Percentiles rank a stretch among this genome's conserved stretches.
phyloP scores from a whole-genome alignment of 2,888 invertebrate species.

The Eristalinus sepulchralis region DNA sequence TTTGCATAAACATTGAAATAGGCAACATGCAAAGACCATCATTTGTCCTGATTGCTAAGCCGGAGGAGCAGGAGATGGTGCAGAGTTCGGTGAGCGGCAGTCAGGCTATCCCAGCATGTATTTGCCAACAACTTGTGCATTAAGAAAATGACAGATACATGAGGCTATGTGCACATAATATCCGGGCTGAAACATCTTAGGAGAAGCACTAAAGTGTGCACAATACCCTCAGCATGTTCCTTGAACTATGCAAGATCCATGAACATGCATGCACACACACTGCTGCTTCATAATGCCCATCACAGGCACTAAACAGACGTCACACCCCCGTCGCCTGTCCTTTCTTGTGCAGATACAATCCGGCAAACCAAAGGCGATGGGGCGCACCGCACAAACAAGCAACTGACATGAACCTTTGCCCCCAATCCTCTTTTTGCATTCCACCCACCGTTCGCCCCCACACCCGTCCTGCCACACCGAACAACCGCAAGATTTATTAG shows the following conservation, averaged over 20 bases:
- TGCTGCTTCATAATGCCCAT: conserved; percentile 34
- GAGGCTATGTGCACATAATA: conserved; percentile 62
- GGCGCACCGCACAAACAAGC: conserved; percentile 54
- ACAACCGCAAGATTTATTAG: conserved; percentile 68
- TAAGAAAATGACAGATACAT: conserved; percentile 69
- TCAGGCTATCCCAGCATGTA: conserved; percentile 8
- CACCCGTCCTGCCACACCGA: conserved; percentile 33
- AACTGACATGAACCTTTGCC: conserved; percentile 60
- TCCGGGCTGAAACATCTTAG: conserved; percentile 57
- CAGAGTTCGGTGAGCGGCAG: background rate
- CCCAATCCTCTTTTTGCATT: conserved; percentile 14
- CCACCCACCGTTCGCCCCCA: background rate
- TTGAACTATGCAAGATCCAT: conserved; percentile 36
- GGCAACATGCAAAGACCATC: conserved; percentile 43
- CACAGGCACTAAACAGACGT: background rate
- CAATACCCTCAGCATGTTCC: conserved; percentile 56
- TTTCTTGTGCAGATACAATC: conserved; percentile 21
- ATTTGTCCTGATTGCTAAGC: conserved; percentile 54
- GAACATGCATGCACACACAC: background rate
- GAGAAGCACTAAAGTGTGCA: conserved; percentile 52
- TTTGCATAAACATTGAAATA: conserved; percentile 68
- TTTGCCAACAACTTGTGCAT: conserved; percentile 59
- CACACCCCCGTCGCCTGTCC: background rate
- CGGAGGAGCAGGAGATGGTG: conserved; percentile 2
- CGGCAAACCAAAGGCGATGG: conserved; percentile 2